phyloP scores from a whole-genome alignment of 1,140 invertebrate genomes.

The Aradophagus sp. region DNA sequence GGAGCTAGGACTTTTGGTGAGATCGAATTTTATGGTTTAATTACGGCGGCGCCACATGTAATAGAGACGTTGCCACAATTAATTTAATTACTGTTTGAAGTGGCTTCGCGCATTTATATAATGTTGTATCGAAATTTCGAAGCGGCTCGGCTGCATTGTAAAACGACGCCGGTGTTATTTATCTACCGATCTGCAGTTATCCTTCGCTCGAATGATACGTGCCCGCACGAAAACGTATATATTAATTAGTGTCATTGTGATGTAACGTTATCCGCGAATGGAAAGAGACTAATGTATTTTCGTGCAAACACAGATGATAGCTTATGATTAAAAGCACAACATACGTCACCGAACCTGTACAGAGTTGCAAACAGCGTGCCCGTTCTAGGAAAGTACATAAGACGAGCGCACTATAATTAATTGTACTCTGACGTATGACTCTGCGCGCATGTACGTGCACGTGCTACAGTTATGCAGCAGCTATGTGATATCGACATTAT shows the following conservation, averaged over 20 bases:
- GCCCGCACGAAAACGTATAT: constrained; percentile 40
- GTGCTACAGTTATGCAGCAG: constrained; percentile 31
- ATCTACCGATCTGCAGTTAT: constrained; percentile 12
- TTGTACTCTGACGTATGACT: constrained; percentile 49
- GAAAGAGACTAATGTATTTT: constrained; percentile 55
- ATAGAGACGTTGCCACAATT: constrained; percentile 18
- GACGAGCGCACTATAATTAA: constrained; percentile 53
- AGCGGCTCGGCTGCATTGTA: constrained; percentile 12
- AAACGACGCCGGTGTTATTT: constrained; percentile 15
- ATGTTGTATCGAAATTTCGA: constrained; percentile 19
- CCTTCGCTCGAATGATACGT: neutral
- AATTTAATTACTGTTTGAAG: constrained; percentile 27
- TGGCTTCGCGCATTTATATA: constrained; percentile 8
- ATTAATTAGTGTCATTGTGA: constrained; percentile 56
- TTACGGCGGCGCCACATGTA: constrained; percentile 6
- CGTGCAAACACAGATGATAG: constrained; percentile 42
- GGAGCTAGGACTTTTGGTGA: no score
- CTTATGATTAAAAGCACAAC: constrained; percentile 44
- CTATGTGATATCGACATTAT: constrained; percentile 42
- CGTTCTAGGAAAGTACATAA: constrained; percentile 49
- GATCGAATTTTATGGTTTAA: constrained; percentile 19
- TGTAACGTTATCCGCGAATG: constrained; percentile 36
- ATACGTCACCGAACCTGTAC: constrained; percentile 37
- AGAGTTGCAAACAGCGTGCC: constrained; percentile 39
- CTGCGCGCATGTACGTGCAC: constrained; percentile 21